A percentile compares a stretch with the other conserved stretches of the same genome.
phyloP scores from a whole-genome alignment of 2,888 invertebrate species.

The Furcula furcula region DNA sequence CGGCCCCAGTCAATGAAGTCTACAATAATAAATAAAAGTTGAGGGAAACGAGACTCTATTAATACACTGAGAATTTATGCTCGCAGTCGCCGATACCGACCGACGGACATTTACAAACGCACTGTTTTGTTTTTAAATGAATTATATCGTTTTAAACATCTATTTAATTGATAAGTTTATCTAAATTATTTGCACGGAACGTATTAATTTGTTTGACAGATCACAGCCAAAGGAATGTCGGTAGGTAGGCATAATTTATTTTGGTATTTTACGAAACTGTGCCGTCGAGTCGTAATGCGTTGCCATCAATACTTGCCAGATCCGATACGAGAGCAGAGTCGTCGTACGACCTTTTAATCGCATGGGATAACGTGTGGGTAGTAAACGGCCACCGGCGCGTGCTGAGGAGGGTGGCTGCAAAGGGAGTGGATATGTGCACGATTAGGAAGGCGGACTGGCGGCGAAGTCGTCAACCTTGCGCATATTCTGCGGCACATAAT shows the following conservation, averaged over 20 bases:
- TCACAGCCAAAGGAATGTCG: constrained; percentile 20
- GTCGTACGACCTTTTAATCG: constrained; percentile 10
- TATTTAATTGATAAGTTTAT: constrained; percentile 33
- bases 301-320: constrained; percentile 24
- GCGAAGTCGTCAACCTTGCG: constrained; percentile 54
- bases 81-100: constrained; percentile 27
- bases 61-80: constrained; percentile 48
- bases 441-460: constrained; percentile 48
- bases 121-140: constrained; percentile 39
- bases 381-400: constrained; percentile 31
- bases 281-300: constrained; percentile 20
- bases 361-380: constrained; percentile 28
- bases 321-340: constrained; percentile 14
- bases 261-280: constrained; percentile 17
- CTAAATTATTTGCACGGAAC: constrained; percentile 25
- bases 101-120: constrained; percentile 31
- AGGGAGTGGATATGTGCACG: constrained; percentile 29
- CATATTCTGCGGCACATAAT: constrained; percentile 35
- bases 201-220: constrained; percentile 26
- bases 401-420: constrained; percentile 31
- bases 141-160: constrained; percentile 30
- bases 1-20: constrained; percentile 69
- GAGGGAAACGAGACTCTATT: constrained; percentile 60
- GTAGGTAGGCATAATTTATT: constrained; percentile 23
- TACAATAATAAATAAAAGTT: constrained; percentile 70